Evolutionary conservation across 2,113 vertebrate species (phyloP).

Genomic region (Grallaria varia): DNA sequence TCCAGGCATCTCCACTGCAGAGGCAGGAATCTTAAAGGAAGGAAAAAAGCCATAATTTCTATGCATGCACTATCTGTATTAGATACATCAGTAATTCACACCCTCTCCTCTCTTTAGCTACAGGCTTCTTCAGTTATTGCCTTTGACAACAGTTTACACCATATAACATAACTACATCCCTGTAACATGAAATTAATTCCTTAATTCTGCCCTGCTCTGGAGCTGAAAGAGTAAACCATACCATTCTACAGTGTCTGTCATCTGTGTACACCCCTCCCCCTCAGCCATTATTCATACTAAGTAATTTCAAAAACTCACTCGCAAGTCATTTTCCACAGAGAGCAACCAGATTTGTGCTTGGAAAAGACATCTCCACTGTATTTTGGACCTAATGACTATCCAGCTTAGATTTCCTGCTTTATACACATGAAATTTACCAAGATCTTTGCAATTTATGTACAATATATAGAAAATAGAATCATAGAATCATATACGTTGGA

Average conservation of each 20-base stretch:
- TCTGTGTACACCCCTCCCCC: rapidly evolving
- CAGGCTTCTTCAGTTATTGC: background rate
- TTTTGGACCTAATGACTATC: background rate
- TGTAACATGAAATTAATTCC: background rate
- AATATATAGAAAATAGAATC: background rate
- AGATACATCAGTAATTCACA: background rate
- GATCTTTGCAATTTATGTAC: background rate
- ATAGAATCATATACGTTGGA: background rate
- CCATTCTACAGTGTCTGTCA: background rate
- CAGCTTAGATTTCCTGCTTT: background rate
- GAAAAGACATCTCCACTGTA: background rate
- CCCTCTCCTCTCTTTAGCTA: background rate
- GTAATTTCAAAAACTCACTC: background rate
- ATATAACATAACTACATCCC: background rate
- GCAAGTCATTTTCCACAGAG: background rate
- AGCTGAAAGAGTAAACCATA: background rate
- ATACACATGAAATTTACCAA: background rate
- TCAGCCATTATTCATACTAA: background rate
- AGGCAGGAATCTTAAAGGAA: conserved; percentile 85
- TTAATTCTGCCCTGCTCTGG: background rate
- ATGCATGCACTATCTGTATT: background rate
- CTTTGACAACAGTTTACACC: background rate
- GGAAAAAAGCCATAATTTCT: background rate
- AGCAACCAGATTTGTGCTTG: background rate
- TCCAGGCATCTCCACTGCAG: conserved; percentile 96